phyloP scores from a whole-genome alignment of 2,888 invertebrate genomes.

The Cetonia aurata region DNA sequence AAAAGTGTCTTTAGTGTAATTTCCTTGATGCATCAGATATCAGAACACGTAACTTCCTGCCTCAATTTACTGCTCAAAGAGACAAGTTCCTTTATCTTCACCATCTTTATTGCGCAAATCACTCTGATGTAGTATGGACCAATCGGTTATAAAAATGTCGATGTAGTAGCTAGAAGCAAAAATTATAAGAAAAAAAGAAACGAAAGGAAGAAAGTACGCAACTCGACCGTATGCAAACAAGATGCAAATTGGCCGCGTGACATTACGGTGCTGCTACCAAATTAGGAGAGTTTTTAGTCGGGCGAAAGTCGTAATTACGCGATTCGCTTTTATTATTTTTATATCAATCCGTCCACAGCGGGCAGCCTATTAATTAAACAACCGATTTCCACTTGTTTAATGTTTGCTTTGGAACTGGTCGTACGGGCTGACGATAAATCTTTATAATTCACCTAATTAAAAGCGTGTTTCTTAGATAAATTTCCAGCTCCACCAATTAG shows the following conservation, averaged over 20 bases:
- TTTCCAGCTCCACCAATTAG: conserved; percentile 37
- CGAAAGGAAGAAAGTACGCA: conserved; percentile 3
- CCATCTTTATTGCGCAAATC: too few relatives aligned
- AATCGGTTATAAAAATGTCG: background rate
- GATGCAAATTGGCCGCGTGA: conserved; percentile 40
- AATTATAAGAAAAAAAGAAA: background rate
- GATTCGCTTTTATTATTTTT: conserved; percentile 37
- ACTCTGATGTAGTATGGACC: too few relatives aligned
- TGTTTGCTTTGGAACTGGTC: conserved; percentile 29
- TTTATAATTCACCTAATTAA: conserved; percentile 36
- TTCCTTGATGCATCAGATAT: too few relatives aligned
- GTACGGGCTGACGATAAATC: conserved; percentile 23
- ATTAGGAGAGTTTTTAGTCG: conserved; percentile 44
- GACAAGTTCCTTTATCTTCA: too few relatives aligned
- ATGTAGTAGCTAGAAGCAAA: background rate
- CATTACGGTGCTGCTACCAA: conserved; percentile 41
- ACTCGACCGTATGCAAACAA: conserved; percentile 30
- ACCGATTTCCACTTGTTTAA: conserved; percentile 22
- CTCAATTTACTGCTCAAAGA: too few relatives aligned
- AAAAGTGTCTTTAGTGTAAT: too few relatives aligned
- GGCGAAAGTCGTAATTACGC: conserved; percentile 45
- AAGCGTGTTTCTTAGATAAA: conserved; percentile 40
- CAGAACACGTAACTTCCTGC: too few relatives aligned
- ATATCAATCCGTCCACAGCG: conserved; percentile 9
- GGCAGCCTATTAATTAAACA: conserved; percentile 28